Base-by-base conservation (phyloP, 2,797 vertebrate species). In the Sebastes trivittatus region DNA sequence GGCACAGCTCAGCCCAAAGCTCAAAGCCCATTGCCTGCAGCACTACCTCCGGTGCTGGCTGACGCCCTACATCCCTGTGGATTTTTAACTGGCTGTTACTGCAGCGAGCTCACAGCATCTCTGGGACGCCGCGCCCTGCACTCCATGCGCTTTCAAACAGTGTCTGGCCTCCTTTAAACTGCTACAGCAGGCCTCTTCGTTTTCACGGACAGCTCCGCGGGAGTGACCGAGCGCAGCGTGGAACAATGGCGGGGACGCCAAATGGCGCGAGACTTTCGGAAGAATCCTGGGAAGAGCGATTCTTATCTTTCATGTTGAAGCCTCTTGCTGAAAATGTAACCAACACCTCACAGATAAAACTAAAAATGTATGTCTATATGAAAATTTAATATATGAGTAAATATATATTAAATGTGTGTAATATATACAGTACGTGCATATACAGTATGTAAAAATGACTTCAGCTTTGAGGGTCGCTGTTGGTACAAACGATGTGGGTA, bases 351-450 rank as follows among this genome's bases (percentile, higher is more conserved):
- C 86, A 82, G 88, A 87, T 86, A 76, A 91, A 92, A 93, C 85
- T 75, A 90, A 89, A 90, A 92, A 91, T 90, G 85, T 94, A 92
- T 94, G 90, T 95, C 92, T 95, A 94, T 95, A 94, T 93, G 80
- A 93, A 92, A 95, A 94, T 95, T 95, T 96, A 96, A 96, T 96
- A 95, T 96, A 96, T 96, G 82, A 89, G 87, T 92, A 94, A 94
- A 94, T 95, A 84, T 95, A 95, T 94, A 95, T 93, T 93, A 94
- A 95, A 94, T 94, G 91, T 95, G 93, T 95, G 93, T 96, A 95
- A 95, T 96, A 95, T 95, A 95, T 94, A 94, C 87, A 91, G 84
- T 93, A 92, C 87, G 86, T 95, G 89, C 93, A 93, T 92, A 91
- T 90, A 89, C 86, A 84, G 87, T 90, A 87, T 91, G 93, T 92